Conservation (phyloP, 92 coral and sea anemone species). For the Zoanthus solanderi region DNA sequence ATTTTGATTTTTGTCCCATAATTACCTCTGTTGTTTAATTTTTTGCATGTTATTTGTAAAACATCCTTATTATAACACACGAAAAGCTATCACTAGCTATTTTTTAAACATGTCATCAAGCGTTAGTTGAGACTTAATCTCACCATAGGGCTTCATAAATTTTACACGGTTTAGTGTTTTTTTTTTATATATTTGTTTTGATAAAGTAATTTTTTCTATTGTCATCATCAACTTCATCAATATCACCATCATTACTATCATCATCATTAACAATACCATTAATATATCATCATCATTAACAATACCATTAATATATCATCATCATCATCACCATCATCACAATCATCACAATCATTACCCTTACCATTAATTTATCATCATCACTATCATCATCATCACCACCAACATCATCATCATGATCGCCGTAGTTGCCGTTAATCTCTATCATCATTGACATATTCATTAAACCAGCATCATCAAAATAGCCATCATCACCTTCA, state of each 20-base stretch:
- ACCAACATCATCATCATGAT: not conserved
- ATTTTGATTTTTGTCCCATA: too few relatives aligned
- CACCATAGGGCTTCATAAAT: too few relatives aligned
- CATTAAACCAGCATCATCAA: not conserved
- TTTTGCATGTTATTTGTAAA: too few relatives aligned
- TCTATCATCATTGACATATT: not conserved
- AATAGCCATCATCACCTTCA: not conserved
- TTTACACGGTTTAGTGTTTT: too few relatives aligned
- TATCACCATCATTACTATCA: not conserved
- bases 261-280: not conserved
- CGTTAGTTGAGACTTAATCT: too few relatives aligned
- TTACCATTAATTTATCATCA: not conserved
- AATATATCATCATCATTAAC: not conserved
- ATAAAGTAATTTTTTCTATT: too few relatives aligned
- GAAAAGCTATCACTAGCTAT: too few relatives aligned
- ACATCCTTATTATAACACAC: too few relatives aligned
- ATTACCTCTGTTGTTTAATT: too few relatives aligned
- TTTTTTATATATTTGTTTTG: not conserved
- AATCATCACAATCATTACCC: not conserved
- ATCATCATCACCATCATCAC: too few relatives aligned
- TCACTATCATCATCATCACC: not conserved
- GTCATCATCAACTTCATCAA: not conserved
- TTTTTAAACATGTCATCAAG: too few relatives aligned
- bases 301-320: too few relatives aligned
- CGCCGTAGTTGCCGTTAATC: not conserved